A percentile compares a stretch with the other conserved stretches of the same genome.
Evolutionary conservation across 2,888 invertebrate genomes (phyloP).

Genomic region (Dynastes hyllus): DNA sequence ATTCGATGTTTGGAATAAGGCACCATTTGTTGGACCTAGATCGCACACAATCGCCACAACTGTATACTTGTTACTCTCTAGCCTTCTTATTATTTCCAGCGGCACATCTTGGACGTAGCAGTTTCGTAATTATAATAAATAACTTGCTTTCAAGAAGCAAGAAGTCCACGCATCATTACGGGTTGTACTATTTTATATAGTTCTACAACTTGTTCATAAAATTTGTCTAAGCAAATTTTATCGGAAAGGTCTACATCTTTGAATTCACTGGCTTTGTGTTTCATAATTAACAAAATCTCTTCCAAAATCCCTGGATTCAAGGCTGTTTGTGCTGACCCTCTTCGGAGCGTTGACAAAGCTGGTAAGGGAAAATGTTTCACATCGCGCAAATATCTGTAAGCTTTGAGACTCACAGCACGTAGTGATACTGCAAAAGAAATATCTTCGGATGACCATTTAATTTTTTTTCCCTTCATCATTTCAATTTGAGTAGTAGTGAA

Average conservation of each 20-base stretch:
- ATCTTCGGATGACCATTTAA: constrained; percentile 49
- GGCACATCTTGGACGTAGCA: constrained; percentile 46
- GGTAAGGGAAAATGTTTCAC: constrained; percentile 32
- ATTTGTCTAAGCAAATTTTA: background rate
- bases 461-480: constrained; percentile 16
- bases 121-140: constrained; percentile 48
- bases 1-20: constrained; percentile 5
- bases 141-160: constrained; percentile 48
- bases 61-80: constrained; percentile 29
- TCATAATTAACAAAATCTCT: constrained; percentile 40
- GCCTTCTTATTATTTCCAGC: constrained; percentile 29
- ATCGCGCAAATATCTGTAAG: constrained; percentile 51
- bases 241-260: constrained; percentile 19
- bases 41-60: constrained; percentile 48
- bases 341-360: constrained; percentile 32
- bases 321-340: background rate
- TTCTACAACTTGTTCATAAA: background rate
- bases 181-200: constrained; percentile 16
- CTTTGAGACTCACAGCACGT: constrained; percentile 52
- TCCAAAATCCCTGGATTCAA: constrained; percentile 46
- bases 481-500: constrained; percentile 47
- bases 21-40: constrained; percentile 35
- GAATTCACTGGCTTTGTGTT: constrained; percentile 28
- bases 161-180: constrained; percentile 34
- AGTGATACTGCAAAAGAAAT: constrained; percentile 53